Conservation (phyloP, 2,113 vertebrate genomes). For the Heptranchias perlo region DNA sequence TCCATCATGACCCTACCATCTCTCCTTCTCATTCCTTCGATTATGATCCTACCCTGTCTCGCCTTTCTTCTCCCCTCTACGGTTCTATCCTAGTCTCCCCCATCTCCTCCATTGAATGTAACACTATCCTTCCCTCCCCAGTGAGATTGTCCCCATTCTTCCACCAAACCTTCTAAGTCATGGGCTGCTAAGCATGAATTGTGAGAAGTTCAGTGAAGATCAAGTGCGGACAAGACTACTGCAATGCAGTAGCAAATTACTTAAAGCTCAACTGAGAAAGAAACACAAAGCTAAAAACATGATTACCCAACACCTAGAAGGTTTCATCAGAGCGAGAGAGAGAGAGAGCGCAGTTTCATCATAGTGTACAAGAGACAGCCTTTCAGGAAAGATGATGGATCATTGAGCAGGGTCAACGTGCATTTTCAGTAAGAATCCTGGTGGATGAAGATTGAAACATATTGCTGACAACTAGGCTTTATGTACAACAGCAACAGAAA, state of each 20-base stretch:
- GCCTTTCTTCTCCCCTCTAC: background rate
- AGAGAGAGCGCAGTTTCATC: background rate
- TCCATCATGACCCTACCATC: background rate
- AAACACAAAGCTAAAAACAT: background rate
- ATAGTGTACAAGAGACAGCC: background rate
- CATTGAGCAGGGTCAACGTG: conserved; percentile 1
- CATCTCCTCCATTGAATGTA: background rate
- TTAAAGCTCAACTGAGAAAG: background rate
- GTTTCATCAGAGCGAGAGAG: background rate
- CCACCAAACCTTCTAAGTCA: background rate
- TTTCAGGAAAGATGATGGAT: background rate
- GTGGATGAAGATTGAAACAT: background rate
- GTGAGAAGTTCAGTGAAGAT: background rate
- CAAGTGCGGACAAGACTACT: background rate
- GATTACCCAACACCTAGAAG: background rate
- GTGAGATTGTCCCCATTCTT: background rate
- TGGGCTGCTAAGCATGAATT: background rate
- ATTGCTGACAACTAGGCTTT: background rate
- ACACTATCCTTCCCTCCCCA: background rate
- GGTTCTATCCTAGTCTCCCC: background rate
- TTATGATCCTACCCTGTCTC: background rate
- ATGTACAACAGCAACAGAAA: background rate
- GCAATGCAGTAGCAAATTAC: no score
- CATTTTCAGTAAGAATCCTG: background rate
- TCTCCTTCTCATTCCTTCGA: no score